phyloP scores from a whole-genome alignment of 2,888 invertebrate genomes.

The Nomada fucata region DNA sequence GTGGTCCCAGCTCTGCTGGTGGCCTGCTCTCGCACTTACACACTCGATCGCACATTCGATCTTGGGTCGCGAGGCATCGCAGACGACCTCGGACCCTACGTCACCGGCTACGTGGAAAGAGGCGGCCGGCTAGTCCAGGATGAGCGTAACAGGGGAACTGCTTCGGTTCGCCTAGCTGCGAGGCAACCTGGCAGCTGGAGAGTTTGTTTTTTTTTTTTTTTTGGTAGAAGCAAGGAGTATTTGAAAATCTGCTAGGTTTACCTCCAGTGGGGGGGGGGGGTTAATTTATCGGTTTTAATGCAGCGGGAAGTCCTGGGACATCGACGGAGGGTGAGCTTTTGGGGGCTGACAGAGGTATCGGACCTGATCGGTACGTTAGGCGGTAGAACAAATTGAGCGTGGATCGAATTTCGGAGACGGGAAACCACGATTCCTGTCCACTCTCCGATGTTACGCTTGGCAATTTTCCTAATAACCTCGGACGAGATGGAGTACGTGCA shows the following conservation, averaged over 20 bases:
- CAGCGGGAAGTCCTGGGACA: background rate
- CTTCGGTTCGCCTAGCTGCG: background rate
- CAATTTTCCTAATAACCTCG: background rate
- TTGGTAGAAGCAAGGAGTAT: background rate
- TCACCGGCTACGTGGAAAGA: conserved; percentile 72
- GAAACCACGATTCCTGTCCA: background rate
- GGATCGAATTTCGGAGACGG: background rate
- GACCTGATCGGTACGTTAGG: too few relatives aligned
- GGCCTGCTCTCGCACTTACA: conserved; percentile 84
- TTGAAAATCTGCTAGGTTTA: background rate
- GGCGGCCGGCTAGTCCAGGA: conserved; percentile 24
- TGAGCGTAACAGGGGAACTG: conserved; percentile 35
- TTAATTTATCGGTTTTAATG: background rate
- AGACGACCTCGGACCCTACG: conserved; percentile 74
- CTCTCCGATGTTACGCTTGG: background rate
- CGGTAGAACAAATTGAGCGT: background rate
- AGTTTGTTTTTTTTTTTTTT: background rate
- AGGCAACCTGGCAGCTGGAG: background rate
- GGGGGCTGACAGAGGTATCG: background rate
- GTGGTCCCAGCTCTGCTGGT: conserved; percentile 84
- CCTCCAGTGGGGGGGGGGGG: background rate
- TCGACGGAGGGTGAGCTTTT: background rate
- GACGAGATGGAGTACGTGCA: background rate
- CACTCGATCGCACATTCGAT: conserved; percentile 82
- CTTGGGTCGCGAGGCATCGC: conserved; percentile 75